Conservation (phyloP, 1,140 invertebrate species). For the Eubasilissa regina region DNA sequence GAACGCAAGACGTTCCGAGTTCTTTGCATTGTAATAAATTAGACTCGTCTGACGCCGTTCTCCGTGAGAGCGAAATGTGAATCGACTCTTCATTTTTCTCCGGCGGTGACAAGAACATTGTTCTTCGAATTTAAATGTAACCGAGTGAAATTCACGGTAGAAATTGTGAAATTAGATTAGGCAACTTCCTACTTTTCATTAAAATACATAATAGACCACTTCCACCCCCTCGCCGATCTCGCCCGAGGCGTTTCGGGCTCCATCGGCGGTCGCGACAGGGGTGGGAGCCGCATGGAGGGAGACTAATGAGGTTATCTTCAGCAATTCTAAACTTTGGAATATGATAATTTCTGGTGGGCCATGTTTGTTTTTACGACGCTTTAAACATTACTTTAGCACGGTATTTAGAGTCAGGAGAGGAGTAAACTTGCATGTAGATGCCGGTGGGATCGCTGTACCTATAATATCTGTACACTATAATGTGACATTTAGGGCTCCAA, state of each 20-base stretch:
- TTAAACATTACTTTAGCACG: constrained; percentile 59
- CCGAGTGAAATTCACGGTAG: constrained; percentile 56
- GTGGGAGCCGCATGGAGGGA: not conserved
- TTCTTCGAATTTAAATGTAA: constrained; percentile 61
- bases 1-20: not conserved
- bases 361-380: constrained; percentile 60
- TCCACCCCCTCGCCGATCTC: constrained; percentile 41
- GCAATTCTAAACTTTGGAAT: constrained; percentile 60
- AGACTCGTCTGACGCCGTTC: constrained; percentile 51
- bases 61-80: not conserved
- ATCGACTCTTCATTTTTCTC: constrained; percentile 42
- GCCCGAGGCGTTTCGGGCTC: constrained; percentile 34
- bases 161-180: constrained; percentile 60
- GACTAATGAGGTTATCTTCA: constrained; percentile 60
- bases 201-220: constrained; percentile 61
- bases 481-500: no score
- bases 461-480: no score
- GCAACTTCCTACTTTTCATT: constrained; percentile 61
- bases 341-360: constrained; percentile 58
- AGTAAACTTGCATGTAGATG: not conserved
- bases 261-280: not conserved
- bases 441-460: no score
- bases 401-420: constrained; percentile 38
- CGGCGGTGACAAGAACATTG: constrained; percentile 45
- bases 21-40: constrained; percentile 50